Conservation (phyloP, 2,113 vertebrate species). For the Ploceus nigricollis region DNA sequence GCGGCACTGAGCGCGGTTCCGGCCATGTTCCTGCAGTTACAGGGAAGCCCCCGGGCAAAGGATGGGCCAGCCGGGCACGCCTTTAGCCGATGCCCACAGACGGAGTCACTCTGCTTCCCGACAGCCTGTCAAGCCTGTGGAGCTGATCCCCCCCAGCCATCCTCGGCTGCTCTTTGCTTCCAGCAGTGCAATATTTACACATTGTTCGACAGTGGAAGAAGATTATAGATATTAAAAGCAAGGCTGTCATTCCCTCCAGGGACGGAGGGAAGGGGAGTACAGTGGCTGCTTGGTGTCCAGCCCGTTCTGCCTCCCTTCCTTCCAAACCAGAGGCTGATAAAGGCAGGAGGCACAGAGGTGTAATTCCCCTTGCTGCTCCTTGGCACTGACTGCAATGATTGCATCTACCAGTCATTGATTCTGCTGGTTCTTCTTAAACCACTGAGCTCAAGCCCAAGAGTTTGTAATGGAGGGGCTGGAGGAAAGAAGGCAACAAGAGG, state of each 20-base stretch:
- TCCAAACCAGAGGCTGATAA: neutral
- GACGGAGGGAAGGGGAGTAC: neutral
- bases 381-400: neutral
- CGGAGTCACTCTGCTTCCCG: fast-evolving
- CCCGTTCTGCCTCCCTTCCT: neutral
- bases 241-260: neutral
- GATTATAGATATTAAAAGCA: neutral
- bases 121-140: neutral
- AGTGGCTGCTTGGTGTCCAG: neutral
- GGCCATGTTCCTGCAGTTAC: neutral
- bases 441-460: neutral
- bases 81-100: fast-evolving
- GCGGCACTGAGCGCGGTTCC: neutral
- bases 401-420: neutral
- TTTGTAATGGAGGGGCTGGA: neutral
- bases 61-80: no score
- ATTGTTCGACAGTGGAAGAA: neutral
- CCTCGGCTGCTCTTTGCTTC: neutral
- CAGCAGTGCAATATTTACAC: neutral
- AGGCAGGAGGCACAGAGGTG: neutral
- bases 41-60: fast-evolving
- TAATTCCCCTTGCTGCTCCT: neutral
- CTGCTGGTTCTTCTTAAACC: neutral
- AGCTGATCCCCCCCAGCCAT: neutral
- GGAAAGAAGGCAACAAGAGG: fast-evolving